phyloP scores from a whole-genome alignment of 2,888 invertebrate genomes.

The Nephrotoma guestfalica region DNA sequence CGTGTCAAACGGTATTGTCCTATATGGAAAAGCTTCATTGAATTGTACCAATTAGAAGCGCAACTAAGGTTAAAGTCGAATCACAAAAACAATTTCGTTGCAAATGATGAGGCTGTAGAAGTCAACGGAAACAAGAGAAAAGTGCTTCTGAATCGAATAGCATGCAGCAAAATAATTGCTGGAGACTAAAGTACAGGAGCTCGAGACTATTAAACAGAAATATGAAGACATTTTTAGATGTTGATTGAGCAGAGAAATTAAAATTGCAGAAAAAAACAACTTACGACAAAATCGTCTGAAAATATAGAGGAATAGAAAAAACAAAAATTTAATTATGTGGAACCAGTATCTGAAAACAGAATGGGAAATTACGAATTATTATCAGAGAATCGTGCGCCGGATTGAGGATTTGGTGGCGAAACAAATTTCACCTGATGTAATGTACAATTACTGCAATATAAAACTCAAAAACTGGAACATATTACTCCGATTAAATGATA shows the following conservation, averaged over 20 bases:
- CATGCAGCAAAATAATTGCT: background rate
- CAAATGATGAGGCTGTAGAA: no score
- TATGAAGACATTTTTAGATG: conserved; percentile 18
- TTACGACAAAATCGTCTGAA: conserved; percentile 12
- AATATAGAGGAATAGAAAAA: background rate
- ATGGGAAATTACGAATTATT: background rate
- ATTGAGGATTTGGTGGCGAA: no score
- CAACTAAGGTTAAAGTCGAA: no score
- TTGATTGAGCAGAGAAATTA: conserved; percentile 17
- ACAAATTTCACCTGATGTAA: no score
- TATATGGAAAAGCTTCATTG: no score
- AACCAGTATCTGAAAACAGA: background rate
- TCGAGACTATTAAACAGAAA: no score
- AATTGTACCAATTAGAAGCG: no score
- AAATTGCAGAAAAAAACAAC: conserved; percentile 15
- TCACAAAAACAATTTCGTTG: no score
- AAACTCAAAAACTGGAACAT: background rate
- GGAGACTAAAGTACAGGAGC: conserved; percentile 11
- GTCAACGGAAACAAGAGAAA: background rate
- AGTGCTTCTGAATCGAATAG: background rate
- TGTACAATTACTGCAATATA: no score
- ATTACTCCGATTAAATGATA: background rate
- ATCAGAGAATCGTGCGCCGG: no score
- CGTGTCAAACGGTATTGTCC: no score
- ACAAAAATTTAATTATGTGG: background rate